Base-by-base conservation (phyloP, 1,140 invertebrate species). In the Cephus cinctus region DNA sequence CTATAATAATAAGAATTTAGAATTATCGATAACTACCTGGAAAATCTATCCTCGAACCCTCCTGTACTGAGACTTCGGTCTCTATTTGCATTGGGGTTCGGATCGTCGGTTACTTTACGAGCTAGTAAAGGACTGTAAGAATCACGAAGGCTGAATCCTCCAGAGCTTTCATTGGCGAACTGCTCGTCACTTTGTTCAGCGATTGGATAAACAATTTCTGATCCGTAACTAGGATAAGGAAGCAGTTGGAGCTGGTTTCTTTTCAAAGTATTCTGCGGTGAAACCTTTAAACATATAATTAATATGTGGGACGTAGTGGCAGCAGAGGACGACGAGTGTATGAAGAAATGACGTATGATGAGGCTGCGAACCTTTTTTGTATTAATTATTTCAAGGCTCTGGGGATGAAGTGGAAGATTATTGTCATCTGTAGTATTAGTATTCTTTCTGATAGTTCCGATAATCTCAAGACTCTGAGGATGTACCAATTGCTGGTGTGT, bases 101-200 rank as follows among this genome's bases (percentile, higher is more conserved):
- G 60, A 19, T 64, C 52, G 18, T 74, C 62, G 21, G 55, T 57
- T 34, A 56, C 68, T 69, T 78, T 84, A 27, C 81, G 67, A 59
- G 82, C 80, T 1, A 83, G 80, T 61, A 85, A 80, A 31, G 84
- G 80, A 43, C 80, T 84, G 59, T 84, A 84, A 0, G 83, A 86
- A 21, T 84, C 85, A 54, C 83, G 80, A 11, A 71, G 47, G 21
- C 61, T 68, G 22, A 53, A 71, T 34, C 61, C 63, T 12, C 61
- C 61, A 6, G 67, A 57, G 56, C 59, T 76, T 44, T 75, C 73
- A 53, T 71, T 69, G 40, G 62, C 54, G 47, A 75, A 73, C 75
- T 86, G 88, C 71, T 91, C 88, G 64, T 90, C 88, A 14, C 84
- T 86, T 63, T 90, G 87, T 75, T 92, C 89, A 2, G 85, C 88